Base-by-base conservation (phyloP, 1,140 invertebrate genomes). In the Leptinotarsa texana region DNA sequence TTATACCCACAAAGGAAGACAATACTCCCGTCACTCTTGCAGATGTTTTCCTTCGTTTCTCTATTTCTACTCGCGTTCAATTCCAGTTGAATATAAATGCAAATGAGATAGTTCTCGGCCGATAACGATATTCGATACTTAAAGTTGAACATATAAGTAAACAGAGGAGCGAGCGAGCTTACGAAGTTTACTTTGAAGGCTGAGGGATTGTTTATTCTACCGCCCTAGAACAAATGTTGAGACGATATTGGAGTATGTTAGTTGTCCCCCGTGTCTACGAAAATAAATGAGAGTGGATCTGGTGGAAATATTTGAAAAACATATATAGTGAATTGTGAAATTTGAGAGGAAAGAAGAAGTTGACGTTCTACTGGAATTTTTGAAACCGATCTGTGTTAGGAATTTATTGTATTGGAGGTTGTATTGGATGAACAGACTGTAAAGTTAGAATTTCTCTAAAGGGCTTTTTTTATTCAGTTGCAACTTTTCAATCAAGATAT, bases 61-160 rank as follows among this genome's bases (percentile, higher is more conserved):
- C 51, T 57, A 18, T 57, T 42, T 57, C 51, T 57, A 15, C 51
- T 15, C 13, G 51, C 51, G 51, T 57, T 42, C 33, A 57, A 17
- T 57, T 57, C 51, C 51, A 57, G 51, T 18, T 17, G 15, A 18
- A 57, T 17, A 57, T 18, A 18, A 57, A 57, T 57, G 51, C 51
- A 57, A 57, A 57, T 57, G 51, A 57, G 51, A 17, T 11, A 42
- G 65, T 67, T 67, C n/a, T 27, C 65, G 24, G 24, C 18, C 24
- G 42, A 67, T 67, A 67, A 67, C 65, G 65, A 67, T 67, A 67
- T 67, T 67, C 65, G 42, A 42, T 67, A 67, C 21, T 67, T 13
- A 42, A 24, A 67, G 65, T 67, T 67, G 65, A 67, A 67, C 27
- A 65, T 27, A 42, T 67, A 67, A 67, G 65, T 67, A 67, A 67